A percentile compares a stretch with the other conserved stretches of the same genome.
phyloP scores from a whole-genome alignment of 2,888 invertebrate species.

The Liopterus haemorrhoidalis region DNA sequence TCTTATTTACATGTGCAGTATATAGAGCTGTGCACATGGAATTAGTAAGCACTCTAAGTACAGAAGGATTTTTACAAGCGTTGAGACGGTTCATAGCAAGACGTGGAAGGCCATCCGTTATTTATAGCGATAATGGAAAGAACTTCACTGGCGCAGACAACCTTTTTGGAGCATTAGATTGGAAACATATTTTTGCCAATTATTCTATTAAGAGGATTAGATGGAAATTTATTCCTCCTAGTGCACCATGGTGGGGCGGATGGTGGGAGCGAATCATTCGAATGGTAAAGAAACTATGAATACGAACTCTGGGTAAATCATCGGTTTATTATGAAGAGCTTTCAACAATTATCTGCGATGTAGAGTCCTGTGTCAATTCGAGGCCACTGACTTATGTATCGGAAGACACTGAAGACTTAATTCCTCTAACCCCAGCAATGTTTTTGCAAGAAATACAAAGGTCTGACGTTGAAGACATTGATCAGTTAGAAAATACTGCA shows the following conservation, averaged over 20 bases:
- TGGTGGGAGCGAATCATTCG: slow-evolving; percentile 43
- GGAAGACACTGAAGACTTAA: slow-evolving; percentile 30
- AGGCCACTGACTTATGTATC: slow-evolving; percentile 37
- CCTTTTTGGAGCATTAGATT: slow-evolving; percentile 31
- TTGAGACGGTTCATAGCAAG: slow-evolving; percentile 37
- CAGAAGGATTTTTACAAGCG: slow-evolving; percentile 35
- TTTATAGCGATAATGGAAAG: slow-evolving; percentile 41
- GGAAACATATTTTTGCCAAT: slow-evolving; percentile 28
- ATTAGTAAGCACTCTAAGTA: slow-evolving; percentile 34
- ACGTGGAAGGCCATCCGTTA: slow-evolving; percentile 34
- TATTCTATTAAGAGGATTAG: slow-evolving; percentile 28
- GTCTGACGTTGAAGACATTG: slow-evolving; percentile 15
- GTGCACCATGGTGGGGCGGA: slow-evolving; percentile 45
- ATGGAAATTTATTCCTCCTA: slow-evolving; percentile 41
- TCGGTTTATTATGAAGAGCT: slow-evolving; percentile 33
- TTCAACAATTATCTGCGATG: slow-evolving; percentile 32
- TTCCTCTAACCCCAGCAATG: slow-evolving; percentile 15
- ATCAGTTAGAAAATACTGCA: slow-evolving; percentile 10
- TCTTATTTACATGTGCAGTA: slow-evolving; percentile 41
- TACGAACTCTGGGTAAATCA: slow-evolving; percentile 38
- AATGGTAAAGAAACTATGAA: slow-evolving; percentile 39
- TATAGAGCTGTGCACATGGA: slow-evolving; percentile 41
- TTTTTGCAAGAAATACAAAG: slow-evolving; percentile 22
- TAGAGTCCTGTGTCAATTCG: slow-evolving; percentile 38
- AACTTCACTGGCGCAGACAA: slow-evolving; percentile 39